Evolutionary conservation across 1,140 invertebrate genomes (phyloP), one percentile per base, ranked within the genome.

Genomic region (Carposina sasakii): DNA sequence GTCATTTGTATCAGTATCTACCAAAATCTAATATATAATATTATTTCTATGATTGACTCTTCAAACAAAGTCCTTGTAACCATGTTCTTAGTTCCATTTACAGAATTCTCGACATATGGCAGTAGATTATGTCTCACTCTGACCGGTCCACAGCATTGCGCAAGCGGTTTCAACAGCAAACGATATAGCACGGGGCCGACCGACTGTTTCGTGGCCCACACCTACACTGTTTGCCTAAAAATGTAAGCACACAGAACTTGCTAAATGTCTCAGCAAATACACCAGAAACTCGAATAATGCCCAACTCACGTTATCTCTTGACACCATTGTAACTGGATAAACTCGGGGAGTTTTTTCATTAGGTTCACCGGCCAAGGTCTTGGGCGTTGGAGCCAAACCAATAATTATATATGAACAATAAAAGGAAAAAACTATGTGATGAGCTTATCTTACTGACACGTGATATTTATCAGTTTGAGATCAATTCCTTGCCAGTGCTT

Each of bases 131-230:
- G n/a, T n/a, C n/a, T n/a, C n/a, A n/a, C n/a, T n/a, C n/a, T n/a
- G n/a, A n/a, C n/a, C n/a, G n/a, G 66, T 69, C 66, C 60, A 63
- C 67, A 71, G 62, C 43, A 58, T 82, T 78, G 64, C 70, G 69
- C 59, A 78, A 81, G 60, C 56, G 58, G 31, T 82, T 82, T 76
- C 78, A 62, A 77, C 73, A 81, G 67, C 60, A 61, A n/a, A 6
- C 12, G 74, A 82, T 81, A 79, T 78, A 67, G 78, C 75, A 77
- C 78, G 71, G 78, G 78, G 78, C 67, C 76, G 64, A n/a, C n/a
- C n/a, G n/a, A n/a, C 56, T 75, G 67, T 69, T 74, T 77, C 69
- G 60, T 52, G 60, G 65, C 61, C 63, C 60, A 76, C 71, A 68
- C 74, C 71, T 66, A 74, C 68, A 74, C 64, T 65, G 49, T 73